These are phyloP conservation scores for Malthinus seriepunctatus DNA, from an alignment of 2,888 invertebrate species.

Conservation along the genomic window DNA sequence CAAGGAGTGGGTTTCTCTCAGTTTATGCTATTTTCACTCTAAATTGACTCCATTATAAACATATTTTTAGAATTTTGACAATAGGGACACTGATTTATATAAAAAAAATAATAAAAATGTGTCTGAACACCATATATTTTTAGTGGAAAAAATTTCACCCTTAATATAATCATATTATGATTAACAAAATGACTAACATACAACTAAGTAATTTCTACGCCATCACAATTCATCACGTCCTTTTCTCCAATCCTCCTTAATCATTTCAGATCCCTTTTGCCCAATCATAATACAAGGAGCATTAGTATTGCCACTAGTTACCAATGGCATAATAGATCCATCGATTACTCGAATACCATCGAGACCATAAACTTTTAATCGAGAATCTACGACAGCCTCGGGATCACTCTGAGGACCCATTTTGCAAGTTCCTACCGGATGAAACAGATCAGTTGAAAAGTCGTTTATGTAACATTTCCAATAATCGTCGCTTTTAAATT, in stretches of 20 bases:
- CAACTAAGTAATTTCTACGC: too few relatives aligned
- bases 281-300: constrained; percentile 56
- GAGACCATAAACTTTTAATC: constrained; percentile 69
- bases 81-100: too few relatives aligned
- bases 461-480: constrained; percentile 57
- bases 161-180: too few relatives aligned
- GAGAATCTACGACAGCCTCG: constrained; percentile 72
- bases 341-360: constrained; percentile 72
- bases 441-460: constrained; percentile 26
- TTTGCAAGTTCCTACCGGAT: constrained; percentile 56
- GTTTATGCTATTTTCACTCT: too few relatives aligned
- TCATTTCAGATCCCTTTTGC: constrained; percentile 56
- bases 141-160: too few relatives aligned
- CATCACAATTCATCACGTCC: constrained; percentile 38
- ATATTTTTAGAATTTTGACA: too few relatives aligned
- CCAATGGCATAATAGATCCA: constrained; percentile 79
- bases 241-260: constrained; percentile 46
- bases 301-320: constrained; percentile 62
- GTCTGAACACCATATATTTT: too few relatives aligned
- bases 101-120: too few relatives aligned
- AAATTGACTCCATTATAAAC: too few relatives aligned
- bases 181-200: too few relatives aligned
- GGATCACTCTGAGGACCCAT: constrained; percentile 77
- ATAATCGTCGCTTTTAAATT: constrained; percentile 52
- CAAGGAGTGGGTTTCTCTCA: too few relatives aligned